These are phyloP conservation scores for Delichon dasypus DNA, from an alignment of 2,797 vertebrate species.

Conservation along the genomic window DNA sequence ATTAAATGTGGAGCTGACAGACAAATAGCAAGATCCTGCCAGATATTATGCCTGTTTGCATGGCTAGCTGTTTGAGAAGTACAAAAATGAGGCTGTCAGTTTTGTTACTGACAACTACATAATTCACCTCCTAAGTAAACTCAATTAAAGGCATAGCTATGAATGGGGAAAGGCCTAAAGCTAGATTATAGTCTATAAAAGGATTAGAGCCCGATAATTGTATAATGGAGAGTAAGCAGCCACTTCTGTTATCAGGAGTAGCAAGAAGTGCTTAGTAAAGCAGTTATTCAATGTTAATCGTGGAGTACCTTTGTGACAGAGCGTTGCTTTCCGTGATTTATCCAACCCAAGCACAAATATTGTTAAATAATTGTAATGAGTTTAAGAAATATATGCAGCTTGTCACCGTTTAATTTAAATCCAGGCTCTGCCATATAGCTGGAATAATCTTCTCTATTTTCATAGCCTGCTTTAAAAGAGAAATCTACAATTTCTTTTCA, in stretches of 20 bases:
- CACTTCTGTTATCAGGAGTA: slow-evolving; percentile 19
- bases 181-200: slow-evolving; percentile 57
- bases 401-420: slow-evolving; percentile 32
- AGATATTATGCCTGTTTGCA: slow-evolving; percentile 8
- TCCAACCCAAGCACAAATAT: slow-evolving; percentile 28
- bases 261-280: slow-evolving; percentile 46
- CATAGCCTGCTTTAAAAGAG: not conserved
- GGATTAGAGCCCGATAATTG: slow-evolving; percentile 56
- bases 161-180: slow-evolving; percentile 45
- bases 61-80: slow-evolving; percentile 14
- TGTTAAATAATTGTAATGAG: slow-evolving; percentile 33
- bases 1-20: not conserved
- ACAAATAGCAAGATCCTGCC: slow-evolving; percentile 16
- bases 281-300: slow-evolving; percentile 51
- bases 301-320: slow-evolving; percentile 31
- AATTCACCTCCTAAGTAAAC: slow-evolving; percentile 64
- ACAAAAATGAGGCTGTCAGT: slow-evolving; percentile 55
- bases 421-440: not conserved
- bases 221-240: slow-evolving; percentile 52
- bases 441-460: slow-evolving; percentile 33
- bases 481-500: not conserved
- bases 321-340: slow-evolving; percentile 40
- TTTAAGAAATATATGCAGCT: slow-evolving; percentile 42
- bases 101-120: slow-evolving; percentile 53
- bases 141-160: slow-evolving; percentile 51